Conservation (phyloP, 2,888 invertebrate species). For the Xylophagus ater region DNA sequence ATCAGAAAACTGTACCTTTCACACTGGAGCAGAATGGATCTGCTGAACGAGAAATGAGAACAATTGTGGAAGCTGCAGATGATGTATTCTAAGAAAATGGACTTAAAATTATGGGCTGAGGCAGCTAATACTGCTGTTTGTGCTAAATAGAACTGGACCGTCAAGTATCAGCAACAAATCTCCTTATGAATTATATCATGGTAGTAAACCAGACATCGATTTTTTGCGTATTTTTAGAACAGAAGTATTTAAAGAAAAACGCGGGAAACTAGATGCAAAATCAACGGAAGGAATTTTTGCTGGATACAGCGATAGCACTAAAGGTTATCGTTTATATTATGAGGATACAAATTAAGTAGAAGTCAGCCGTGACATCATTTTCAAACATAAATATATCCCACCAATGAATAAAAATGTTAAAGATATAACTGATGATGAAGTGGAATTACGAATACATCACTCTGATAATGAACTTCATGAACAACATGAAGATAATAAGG, state of each 20-base stretch:
- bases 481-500: too few species aligned
- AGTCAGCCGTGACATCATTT: constrained; percentile 14
- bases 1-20: background rate
- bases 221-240: constrained; percentile 29
- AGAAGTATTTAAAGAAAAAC: constrained; percentile 25
- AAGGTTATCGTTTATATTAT: constrained; percentile 23
- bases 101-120: constrained; percentile 22
- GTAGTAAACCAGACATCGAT: constrained; percentile 1
- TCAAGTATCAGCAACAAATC: constrained; percentile 18
- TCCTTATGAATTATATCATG: constrained; percentile 31
- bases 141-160: constrained; percentile 19
- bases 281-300: constrained; percentile 24
- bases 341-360: constrained; percentile 10
- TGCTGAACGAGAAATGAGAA: constrained; percentile 2
- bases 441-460: too few species aligned
- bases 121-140: constrained; percentile 21
- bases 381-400: too few species aligned
- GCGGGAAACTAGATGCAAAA: constrained; percentile 28
- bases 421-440: too few species aligned
- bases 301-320: constrained; percentile 28
- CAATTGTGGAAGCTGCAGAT: constrained; percentile 7
- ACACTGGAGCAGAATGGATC: constrained; percentile 4
- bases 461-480: too few species aligned
- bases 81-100: constrained; percentile 19
- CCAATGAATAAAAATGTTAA: too few species aligned